Base-by-base conservation (phyloP, 2,113 vertebrate species). In the Ailurus styani region DNA sequence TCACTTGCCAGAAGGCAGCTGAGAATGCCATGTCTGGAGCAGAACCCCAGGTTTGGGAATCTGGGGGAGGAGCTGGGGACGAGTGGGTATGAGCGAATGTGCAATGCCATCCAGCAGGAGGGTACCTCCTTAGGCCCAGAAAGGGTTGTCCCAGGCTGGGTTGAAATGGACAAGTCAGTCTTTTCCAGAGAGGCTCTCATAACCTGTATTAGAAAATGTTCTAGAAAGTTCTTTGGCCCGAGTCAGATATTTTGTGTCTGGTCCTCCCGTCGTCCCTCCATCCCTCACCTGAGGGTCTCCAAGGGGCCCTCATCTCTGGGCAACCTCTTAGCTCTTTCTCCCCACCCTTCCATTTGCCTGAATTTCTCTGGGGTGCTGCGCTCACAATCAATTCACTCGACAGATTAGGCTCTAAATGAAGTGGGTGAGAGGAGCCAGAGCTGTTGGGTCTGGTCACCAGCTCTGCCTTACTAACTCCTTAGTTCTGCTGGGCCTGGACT, bases 131-230 rank as follows among this genome's bases (percentile, higher is more conserved):
- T 31, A 42, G 47, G 47, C 34, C 6, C 1, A 27, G 3, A 25
- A 34, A 12, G 42, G 78, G 88, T 60, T 86, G 34, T 40, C 7
- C 23, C 3, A 34, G 91, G 42, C 45, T 96, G 64, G 4, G 15
- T 73, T 89, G 88, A 57, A 72, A 85, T 34, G 47, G 13, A 5
- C 0, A 0, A 21, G n/a, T 40, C 27, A 2, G 0, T n/a, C 37
- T 93, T n/a, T 95, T 82, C 20, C 50, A 45, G 50, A 72, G 27
- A 34, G 37, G 54, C n/a, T 73, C 54, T 88, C 55, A 78, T 31
- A 62, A 34, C 20, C 37, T 50, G 13, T 52, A 62, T 23, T 82
- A 83, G 79, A 77, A 73, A 45, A 42, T 72, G 68, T 94, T 62
- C 85, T 64, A 68, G 94, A 83, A 92, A 70, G 82, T 62, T 0